Conservation (phyloP, 2,888 invertebrate genomes). For the Sisyra terminalis region DNA sequence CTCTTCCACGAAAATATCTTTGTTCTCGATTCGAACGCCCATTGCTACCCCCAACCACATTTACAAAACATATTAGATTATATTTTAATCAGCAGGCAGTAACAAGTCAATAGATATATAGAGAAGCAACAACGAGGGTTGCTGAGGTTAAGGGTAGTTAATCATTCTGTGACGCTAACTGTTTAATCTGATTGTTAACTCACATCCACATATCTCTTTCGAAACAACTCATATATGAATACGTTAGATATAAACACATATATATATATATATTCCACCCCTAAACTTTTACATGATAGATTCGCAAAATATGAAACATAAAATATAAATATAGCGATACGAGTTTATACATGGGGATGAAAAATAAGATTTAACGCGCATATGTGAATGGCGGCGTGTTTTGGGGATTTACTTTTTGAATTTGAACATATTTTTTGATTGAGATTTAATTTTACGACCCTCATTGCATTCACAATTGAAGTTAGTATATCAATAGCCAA, state of each 20-base stretch:
- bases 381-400: neutral
- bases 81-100: constrained; percentile 30
- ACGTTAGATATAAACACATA: no score
- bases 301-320: neutral
- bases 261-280: neutral
- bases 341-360: no score
- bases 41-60: constrained; percentile 1
- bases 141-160: constrained; percentile 9
- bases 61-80: constrained; percentile 27
- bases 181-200: constrained; percentile 9
- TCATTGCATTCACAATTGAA: no score
- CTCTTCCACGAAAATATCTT: neutral
- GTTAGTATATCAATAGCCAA: no score
- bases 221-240: neutral
- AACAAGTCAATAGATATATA: constrained; percentile 5
- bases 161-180: constrained; percentile 9
- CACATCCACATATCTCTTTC: neutral
- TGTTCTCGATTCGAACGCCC: neutral
- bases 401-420: constrained; percentile 1
- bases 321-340: no score
- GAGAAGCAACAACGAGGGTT: neutral
- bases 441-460: neutral
- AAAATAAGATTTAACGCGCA: no score
- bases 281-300: neutral
- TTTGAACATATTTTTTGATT: neutral